Evolutionary conservation across 1,140 invertebrate genomes (phyloP), one percentile per base, ranked within the genome.

Genomic region (Apis mellifera): DNA sequence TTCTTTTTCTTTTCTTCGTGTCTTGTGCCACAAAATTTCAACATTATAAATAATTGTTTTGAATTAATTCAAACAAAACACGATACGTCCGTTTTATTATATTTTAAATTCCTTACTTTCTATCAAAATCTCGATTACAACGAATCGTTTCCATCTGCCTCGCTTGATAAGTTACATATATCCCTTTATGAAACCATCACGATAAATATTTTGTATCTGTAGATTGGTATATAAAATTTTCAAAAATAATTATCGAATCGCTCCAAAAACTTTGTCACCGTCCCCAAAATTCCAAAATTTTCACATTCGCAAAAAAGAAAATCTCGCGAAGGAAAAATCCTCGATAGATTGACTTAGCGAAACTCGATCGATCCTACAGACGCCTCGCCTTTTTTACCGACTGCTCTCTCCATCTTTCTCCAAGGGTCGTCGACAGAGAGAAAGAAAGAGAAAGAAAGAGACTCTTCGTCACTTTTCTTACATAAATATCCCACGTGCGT

Each of bases 401-500:
- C 72, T 23, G 21, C 15, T 60, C n/a, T 32, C 9, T 48, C 26
- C 57, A 9, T 17, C 12, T 13, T 26, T 42, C n/a, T 66, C 23
- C 65, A 50, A 82, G 65, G 80, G 81, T 78, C 66, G 59, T 54
- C 81, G 80, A 54, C 80, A 52, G 65, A 60, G 48, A 17, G 32
- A 42, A 26, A 26, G 2, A 32, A 3, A 32, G 32, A 42, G 32
- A 42, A 1, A 42, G 32, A 42, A 5, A 7, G 32, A 42, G 32
- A 7, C 32, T 50, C 48, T 23, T 59, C 50, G 50, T 70, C 65
- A 23, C 42, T 65, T 84, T 87, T 87, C 86, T 87, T 87, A 87
- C 81, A 87, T 86, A 86, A 86, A 86, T 86, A 79, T 21, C 72
- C 62, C 59, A 11, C 54, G 54, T 55, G 17, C 15, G 54, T 55